phyloP scores from a whole-genome alignment of 2,888 invertebrate genomes.

The Cinara cedri region DNA sequence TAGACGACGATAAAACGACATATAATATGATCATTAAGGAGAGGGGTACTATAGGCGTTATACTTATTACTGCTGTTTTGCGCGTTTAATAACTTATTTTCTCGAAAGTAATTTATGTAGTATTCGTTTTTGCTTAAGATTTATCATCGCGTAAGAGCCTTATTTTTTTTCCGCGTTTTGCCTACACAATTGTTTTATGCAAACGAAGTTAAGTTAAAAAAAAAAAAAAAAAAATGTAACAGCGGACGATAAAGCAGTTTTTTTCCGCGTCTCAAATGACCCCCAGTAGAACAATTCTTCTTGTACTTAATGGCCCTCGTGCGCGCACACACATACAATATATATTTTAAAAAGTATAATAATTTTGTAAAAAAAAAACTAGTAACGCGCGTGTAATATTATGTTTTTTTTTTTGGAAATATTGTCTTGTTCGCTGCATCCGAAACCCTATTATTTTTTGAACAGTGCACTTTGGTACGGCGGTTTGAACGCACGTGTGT shows the following conservation, averaged over 20 bases:
- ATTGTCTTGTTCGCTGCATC: background rate
- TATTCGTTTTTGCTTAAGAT: slow-evolving; percentile 45
- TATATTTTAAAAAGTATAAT: slow-evolving; percentile 34
- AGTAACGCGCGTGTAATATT: background rate
- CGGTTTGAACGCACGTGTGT: too few species aligned
- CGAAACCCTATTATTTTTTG: too few species aligned
- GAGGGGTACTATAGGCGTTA: background rate
- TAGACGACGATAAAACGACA: slow-evolving; percentile 15
- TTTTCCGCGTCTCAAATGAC: slow-evolving; percentile 14
- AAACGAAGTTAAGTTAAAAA: slow-evolving; percentile 28
- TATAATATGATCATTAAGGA: slow-evolving; percentile 28
- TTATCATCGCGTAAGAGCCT: slow-evolving; percentile 34
- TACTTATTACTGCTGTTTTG: background rate
- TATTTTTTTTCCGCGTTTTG: slow-evolving; percentile 14
- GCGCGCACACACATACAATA: background rate
- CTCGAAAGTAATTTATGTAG: slow-evolving; percentile 42
- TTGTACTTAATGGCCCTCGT: slow-evolving; percentile 35
- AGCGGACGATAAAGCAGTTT: slow-evolving; percentile 42
- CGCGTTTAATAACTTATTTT: slow-evolving; percentile 47
- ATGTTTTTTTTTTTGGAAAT: background rate
- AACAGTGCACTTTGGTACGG: too few species aligned
- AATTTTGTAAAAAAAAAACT: slow-evolving; percentile 34
- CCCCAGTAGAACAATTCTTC: slow-evolving; percentile 46
- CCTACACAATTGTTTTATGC: slow-evolving; percentile 53
- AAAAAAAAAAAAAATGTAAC: slow-evolving; percentile 43